phyloP scores from a whole-genome alignment of 2,113 vertebrate species.

The Myanophis thanlyinensis region DNA sequence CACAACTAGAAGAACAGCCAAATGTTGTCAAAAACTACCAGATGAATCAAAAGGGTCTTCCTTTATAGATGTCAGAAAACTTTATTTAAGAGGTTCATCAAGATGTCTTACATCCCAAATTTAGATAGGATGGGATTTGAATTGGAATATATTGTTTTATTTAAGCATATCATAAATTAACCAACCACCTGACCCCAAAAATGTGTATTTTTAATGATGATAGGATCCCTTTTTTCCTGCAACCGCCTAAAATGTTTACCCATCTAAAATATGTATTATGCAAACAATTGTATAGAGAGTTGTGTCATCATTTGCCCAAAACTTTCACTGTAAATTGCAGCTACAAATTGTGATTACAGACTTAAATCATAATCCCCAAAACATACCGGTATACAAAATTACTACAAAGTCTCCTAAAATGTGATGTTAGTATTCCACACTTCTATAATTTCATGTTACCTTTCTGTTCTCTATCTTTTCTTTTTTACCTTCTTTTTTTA shows the following conservation, averaged over 20 bases:
- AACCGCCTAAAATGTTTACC: not conserved
- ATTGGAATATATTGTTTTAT: not conserved
- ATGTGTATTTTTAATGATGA: not conserved
- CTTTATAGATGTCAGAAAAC: not conserved
- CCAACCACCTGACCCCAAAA: not conserved
- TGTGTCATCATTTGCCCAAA: not conserved
- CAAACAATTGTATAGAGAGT: not conserved
- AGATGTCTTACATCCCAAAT: not conserved
- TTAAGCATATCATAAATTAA: not conserved
- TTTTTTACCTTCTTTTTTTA: not conserved
- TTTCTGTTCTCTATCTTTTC: not conserved
- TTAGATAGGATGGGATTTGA: not conserved
- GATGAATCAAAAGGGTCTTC: not conserved
- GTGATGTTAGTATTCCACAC: not conserved
- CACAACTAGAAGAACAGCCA: not conserved
- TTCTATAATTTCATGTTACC: not conserved
- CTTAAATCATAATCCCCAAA: not conserved
- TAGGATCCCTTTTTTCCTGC: not conserved
- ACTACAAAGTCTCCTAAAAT: not conserved
- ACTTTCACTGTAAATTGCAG: not conserved
- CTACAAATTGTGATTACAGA: not conserved
- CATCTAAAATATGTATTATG: not conserved
- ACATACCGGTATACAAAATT: not conserved
- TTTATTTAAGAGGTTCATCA: not conserved
- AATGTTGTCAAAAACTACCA: not conserved